phyloP scores from a whole-genome alignment of 1,140 invertebrate genomes.

The Drosophila nasuta region DNA sequence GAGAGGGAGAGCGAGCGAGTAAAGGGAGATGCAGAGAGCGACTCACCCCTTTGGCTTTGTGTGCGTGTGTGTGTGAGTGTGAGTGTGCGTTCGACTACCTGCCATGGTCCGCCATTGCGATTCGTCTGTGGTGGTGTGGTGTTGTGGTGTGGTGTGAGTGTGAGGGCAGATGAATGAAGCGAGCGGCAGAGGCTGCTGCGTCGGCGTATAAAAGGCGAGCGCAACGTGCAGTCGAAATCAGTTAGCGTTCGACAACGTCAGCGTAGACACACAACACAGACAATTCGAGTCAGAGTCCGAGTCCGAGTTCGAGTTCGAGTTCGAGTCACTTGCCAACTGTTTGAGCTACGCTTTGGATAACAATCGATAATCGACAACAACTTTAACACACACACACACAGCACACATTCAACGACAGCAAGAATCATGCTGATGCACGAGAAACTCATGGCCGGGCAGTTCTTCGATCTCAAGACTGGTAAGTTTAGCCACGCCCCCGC shows the following conservation, averaged over 20 bases:
- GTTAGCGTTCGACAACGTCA: constrained; percentile 71
- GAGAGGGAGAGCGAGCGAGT: constrained; percentile 4
- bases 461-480: constrained; percentile 83
- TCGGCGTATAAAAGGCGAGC: constrained; percentile 68
- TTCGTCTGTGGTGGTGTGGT: constrained; percentile 2
- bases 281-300: no score
- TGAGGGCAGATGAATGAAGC: constrained; percentile 54
- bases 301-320: no score
- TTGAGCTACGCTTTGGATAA: constrained; percentile 49
- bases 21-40: constrained; percentile 4
- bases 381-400: neutral
- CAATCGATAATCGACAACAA: neutral
- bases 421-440: constrained; percentile 79
- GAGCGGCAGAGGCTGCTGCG: constrained; percentile 28
- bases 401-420: neutral
- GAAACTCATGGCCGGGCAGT: constrained; percentile 78
- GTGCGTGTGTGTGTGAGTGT: neutral
- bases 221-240: constrained; percentile 60
- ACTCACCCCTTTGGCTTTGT: constrained; percentile 67
- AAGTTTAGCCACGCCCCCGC: constrained; percentile 55
- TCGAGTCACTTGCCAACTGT: constrained; percentile 8
- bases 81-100: constrained; percentile 40
- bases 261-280: constrained; percentile 43
- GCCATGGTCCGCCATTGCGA: constrained; percentile 60
- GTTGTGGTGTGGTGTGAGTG: constrained; percentile 33